Evolutionary conservation across 1,140 invertebrate species (phyloP), one percentile per base, ranked within the genome.

Genomic region (Drosophila watanabei): DNA sequence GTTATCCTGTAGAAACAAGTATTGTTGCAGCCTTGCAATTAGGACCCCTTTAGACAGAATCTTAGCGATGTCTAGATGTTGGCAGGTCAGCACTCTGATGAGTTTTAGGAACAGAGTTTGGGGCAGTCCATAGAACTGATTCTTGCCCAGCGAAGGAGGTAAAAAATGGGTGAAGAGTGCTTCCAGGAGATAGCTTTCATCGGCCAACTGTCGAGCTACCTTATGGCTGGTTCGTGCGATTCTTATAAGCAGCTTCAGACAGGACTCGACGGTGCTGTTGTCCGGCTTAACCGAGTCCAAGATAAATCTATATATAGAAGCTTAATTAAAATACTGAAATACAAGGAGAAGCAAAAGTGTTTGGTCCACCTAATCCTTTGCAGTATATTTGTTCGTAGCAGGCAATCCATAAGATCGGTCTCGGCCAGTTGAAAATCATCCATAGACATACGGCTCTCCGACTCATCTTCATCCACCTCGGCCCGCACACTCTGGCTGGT

Each of bases 351-450:
- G 5, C 24, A 0, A 2, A 24, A 24, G 13, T 10, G 8, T 18
- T 1, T 14, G 33, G 39, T 77, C 79, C 92, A 97, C 95, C 93
- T 95, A 39, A 96, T 95, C 91, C 95, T 94, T 60, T 95, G 94
- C 43, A 98, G 90, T 75, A 98, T 95, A 91, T 97, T 96, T 60
- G 97, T 97, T 77, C 97, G 94, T 11, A 97, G 80, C 20, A 97
- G 92, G 58, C 96, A 96, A 91, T 96, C 94, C 35, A 97, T 94
- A 2, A 97, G 93, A 94, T 97, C 96, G 18, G 96, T 94, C 94
- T 97, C 97, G 11, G 96, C 95, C 51, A 98, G 93, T 91, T 98
- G 96, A 89, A 96, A 96, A 94, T 98, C 98, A 93, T 97, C 97
- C 51, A 97, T 94, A 82, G 95, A 95, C 69, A 94, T 94, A 70